Evolutionary conservation across 2,113 vertebrate species (phyloP).

Genomic region (human): GRCh38 chr6:47029001-47029500

Average conservation of each 20-base stretch:
- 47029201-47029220: neutral
- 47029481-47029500: neutral
- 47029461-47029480: neutral
- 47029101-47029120: too few species aligned
- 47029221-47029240: neutral
- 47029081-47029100: neutral
- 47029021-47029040: neutral
- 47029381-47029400: neutral
- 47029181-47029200: neutral
- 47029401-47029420: neutral
- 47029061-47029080: neutral
- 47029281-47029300: neutral
- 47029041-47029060: constrained; percentile 4
- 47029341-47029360: neutral
- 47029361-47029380: neutral
- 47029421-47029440: neutral
- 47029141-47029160: neutral
- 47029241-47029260: neutral
- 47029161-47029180: neutral
- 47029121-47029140: neutral
- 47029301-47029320: neutral
- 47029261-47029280: neutral
- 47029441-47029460: constrained; percentile 11
- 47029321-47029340: neutral
- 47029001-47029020: rapidly evolving